These are phyloP conservation scores for Endotricha flammealis DNA, from an alignment of 2,888 invertebrate genomes.

Conservation along the genomic window DNA sequence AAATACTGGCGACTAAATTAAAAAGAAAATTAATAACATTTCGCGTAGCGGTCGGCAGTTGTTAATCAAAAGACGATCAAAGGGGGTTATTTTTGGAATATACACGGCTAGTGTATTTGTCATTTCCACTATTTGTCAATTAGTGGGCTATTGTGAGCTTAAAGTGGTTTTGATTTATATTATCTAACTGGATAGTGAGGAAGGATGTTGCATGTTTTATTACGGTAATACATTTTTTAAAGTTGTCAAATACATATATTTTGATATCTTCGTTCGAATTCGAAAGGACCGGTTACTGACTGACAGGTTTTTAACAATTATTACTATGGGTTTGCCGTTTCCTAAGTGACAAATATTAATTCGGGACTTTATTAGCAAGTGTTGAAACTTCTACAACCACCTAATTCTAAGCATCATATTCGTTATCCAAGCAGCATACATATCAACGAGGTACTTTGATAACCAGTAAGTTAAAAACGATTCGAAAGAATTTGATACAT, in stretches of 20 bases:
- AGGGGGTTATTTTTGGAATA: conserved; percentile 69
- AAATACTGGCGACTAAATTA: conserved; percentile 58
- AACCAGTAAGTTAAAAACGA: too few species aligned
- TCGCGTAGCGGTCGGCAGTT: conserved; percentile 55
- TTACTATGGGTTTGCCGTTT: too few species aligned
- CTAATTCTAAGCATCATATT: too few species aligned
- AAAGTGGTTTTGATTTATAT: conserved; percentile 69
- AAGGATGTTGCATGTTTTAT: conserved; percentile 25
- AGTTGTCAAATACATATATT: not conserved
- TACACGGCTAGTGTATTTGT: conserved; percentile 69
- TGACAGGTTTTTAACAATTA: too few species aligned
- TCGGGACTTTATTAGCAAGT: too few species aligned
- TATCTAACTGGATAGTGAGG: conserved; percentile 39
- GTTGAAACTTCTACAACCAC: too few species aligned
- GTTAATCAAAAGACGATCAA: conserved; percentile 74
- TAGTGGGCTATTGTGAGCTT: conserved; percentile 68
- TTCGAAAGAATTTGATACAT: too few species aligned
- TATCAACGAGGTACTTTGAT: too few species aligned
- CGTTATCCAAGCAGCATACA: too few species aligned
- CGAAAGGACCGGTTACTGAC: too few species aligned
- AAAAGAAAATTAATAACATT: conserved; percentile 74
- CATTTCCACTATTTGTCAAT: conserved; percentile 78
- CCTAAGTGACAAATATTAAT: too few species aligned
- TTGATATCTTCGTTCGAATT: not conserved
- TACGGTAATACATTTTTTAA: not conserved